Percentiles rank a stretch among this genome's conserved stretches.
Conservation (phyloP, 1,140 invertebrate species). For the Oreohelix idahoensis region DNA sequence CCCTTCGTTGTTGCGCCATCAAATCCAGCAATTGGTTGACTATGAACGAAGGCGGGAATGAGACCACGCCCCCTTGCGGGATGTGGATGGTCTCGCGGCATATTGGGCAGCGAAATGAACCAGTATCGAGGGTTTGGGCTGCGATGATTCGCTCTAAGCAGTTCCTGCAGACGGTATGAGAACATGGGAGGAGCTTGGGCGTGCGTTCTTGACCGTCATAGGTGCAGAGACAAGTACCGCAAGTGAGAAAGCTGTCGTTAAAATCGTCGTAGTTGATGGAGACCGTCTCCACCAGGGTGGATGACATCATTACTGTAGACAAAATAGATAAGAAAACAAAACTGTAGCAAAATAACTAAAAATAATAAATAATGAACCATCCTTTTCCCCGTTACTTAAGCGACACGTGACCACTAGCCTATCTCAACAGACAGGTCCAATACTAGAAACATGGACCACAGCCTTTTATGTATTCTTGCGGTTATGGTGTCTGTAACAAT, state of each 20-base stretch:
- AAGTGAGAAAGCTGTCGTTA: constrained; percentile 96
- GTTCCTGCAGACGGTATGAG: constrained; percentile 90
- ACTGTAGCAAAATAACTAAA: too few species aligned
- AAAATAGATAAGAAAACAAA: neutral
- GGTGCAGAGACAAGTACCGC: constrained; percentile 89
- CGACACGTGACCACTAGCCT: too few species aligned
- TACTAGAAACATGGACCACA: too few species aligned
- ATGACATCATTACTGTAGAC: constrained; percentile 74
- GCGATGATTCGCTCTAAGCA: constrained; percentile 88
- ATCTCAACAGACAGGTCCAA: too few species aligned
- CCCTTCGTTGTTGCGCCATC: constrained; percentile 89
- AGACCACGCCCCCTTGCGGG: constrained; percentile 89
- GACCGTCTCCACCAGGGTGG: constrained; percentile 94
- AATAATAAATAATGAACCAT: too few species aligned
- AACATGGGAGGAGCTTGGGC: constrained; percentile 93
- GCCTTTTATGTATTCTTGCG: too few species aligned
- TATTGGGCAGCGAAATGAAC: constrained; percentile 92
- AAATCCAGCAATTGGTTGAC: constrained; percentile 95
- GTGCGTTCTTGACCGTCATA: constrained; percentile 93
- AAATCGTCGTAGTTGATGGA: constrained; percentile 98
- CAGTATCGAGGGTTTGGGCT: constrained; percentile 79
- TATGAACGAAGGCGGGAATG: constrained; percentile 92
- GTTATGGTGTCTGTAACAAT: too few species aligned
- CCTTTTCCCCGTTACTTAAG: too few species aligned
- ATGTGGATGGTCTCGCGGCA: constrained; percentile 92